phyloP scores from a whole-genome alignment of 2,113 vertebrate species.

The Nicator chloris region DNA sequence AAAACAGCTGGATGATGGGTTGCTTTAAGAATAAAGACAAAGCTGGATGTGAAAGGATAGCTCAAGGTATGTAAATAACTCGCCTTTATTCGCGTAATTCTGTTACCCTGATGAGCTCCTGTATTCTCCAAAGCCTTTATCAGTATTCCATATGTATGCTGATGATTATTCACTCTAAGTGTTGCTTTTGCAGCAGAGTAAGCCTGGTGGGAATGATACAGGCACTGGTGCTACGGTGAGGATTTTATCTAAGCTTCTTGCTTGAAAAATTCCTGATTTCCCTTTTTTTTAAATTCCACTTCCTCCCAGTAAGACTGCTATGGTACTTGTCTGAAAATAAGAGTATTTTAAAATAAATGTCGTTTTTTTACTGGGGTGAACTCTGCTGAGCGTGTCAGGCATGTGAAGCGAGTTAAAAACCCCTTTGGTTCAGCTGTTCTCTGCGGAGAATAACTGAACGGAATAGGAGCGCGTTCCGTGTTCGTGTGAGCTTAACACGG shows the following conservation, averaged over 20 bases:
- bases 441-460: neutral
- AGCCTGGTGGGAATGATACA: slow-evolving; percentile 2
- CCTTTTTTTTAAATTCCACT: neutral
- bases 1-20: neutral
- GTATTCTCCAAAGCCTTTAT: neutral
- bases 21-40: neutral
- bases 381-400: neutral
- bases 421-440: slow-evolving; percentile 1
- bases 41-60: neutral
- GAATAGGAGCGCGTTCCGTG: neutral
- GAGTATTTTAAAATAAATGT: neutral
- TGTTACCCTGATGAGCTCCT: neutral
- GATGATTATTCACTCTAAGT: neutral
- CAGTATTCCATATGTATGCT: neutral
- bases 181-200: neutral
- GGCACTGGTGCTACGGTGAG: neutral
- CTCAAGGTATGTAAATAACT: neutral
- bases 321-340: neutral
- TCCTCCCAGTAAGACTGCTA: neutral
- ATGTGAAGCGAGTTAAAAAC: neutral
- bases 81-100: neutral
- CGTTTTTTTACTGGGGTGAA: neutral
- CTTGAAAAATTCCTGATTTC: neutral
- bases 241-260: neutral
- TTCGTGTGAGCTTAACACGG: neutral